phyloP scores from a whole-genome alignment of 2,113 vertebrate genomes.

The Sarotherodon lohbergeri region DNA sequence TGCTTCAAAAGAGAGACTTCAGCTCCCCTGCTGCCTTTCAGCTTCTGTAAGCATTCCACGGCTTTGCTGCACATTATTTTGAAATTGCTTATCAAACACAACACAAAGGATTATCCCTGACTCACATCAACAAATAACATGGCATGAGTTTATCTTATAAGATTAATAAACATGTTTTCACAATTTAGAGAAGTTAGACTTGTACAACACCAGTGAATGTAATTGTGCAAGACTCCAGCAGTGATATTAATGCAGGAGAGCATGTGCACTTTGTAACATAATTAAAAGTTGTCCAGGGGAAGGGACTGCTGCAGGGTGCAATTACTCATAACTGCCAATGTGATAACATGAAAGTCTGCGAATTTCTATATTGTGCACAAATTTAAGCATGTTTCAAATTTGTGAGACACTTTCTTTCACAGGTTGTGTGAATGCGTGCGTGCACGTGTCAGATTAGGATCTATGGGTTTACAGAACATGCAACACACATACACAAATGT shows the following conservation, averaged over 20 bases:
- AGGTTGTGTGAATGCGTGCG: not conserved
- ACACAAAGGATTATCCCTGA: slow-evolving; percentile 14
- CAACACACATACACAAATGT: not conserved
- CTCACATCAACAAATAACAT: slow-evolving; percentile 21
- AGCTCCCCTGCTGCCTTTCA: slow-evolving; percentile 17
- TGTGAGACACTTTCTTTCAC: slow-evolving; percentile 8
- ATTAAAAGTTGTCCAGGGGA: slow-evolving; percentile 68
- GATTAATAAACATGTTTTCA: slow-evolving; percentile 40
- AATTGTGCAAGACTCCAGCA: slow-evolving; percentile 40
- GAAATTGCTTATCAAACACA: slow-evolving; percentile 23
- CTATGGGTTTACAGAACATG: not conserved
- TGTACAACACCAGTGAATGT: slow-evolving; percentile 11
- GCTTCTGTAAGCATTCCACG: not conserved
- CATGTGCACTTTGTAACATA: slow-evolving; percentile 64
- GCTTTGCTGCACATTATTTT: slow-evolving; percentile 9
- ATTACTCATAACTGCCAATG: slow-evolving; percentile 70
- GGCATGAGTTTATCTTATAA: slow-evolving; percentile 24
- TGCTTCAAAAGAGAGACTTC: not conserved
- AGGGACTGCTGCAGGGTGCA: slow-evolving; percentile 60
- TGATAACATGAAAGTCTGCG: slow-evolving; percentile 54
- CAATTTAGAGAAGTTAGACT: slow-evolving; percentile 10
- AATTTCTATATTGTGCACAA: slow-evolving; percentile 45
- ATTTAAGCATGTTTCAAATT: slow-evolving; percentile 40
- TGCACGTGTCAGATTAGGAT: not conserved
- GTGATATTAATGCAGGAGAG: slow-evolving; percentile 55